These are phyloP conservation scores for Drosophila emarginata DNA, from an alignment of 2,888 invertebrate genomes.

Conservation along the genomic window DNA sequence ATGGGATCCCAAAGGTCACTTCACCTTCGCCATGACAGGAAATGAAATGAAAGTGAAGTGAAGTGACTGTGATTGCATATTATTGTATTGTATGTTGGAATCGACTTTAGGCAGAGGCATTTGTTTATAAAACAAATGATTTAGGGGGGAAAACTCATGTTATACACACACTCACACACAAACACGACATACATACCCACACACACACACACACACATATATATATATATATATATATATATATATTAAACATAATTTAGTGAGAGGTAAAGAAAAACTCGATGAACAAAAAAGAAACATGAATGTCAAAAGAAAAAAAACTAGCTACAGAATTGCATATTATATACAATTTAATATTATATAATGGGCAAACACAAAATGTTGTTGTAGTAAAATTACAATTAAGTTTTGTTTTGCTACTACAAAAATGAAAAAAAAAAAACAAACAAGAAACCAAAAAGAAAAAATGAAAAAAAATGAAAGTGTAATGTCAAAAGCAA, in stretches of 20 bases:
- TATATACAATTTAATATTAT: slow-evolving; percentile 72
- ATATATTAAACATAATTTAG: slow-evolving; percentile 17
- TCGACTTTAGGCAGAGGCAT: slow-evolving; percentile 31
- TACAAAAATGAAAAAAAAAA: slow-evolving; percentile 27
- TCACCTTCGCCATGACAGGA: neutral
- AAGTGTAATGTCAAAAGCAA: slow-evolving; percentile 25
- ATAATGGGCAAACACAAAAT: slow-evolving; percentile 74
- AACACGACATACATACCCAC: slow-evolving; percentile 37
- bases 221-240: slow-evolving; percentile 12
- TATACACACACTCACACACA: slow-evolving; percentile 35
- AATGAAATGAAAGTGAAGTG: slow-evolving; percentile 1
- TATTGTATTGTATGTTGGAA: neutral
- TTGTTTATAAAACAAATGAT: slow-evolving; percentile 74
- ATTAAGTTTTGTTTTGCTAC: slow-evolving; percentile 78
- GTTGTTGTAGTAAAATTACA: slow-evolving; percentile 78
- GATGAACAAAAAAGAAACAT: slow-evolving; percentile 24
- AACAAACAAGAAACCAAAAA: slow-evolving; percentile 16
- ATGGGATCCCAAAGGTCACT: neutral
- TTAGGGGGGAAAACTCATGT: slow-evolving; percentile 21
- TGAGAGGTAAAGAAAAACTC: slow-evolving; percentile 7
- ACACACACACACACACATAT: slow-evolving; percentile 30
- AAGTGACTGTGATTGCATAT: slow-evolving; percentile 14
- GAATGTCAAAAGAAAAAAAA: slow-evolving; percentile 58
- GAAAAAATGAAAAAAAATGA: slow-evolving; percentile 25
- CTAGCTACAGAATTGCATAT: slow-evolving; percentile 76